Base-by-base conservation (phyloP, 1,140 invertebrate genomes). In the Gonatopus flavifemur region DNA sequence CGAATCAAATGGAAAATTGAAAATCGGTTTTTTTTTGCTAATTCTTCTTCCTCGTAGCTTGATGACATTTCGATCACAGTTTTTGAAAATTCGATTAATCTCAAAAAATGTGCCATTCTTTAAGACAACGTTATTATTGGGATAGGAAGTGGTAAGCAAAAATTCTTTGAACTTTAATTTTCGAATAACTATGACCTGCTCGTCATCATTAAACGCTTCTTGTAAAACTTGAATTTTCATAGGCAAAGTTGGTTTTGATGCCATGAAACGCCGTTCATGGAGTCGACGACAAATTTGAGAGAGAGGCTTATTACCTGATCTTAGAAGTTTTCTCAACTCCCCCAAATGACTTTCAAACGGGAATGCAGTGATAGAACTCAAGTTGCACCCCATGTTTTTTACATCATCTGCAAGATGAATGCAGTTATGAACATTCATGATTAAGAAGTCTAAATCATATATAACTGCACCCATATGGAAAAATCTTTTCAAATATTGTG, bases 291-390 rank as follows among this genome's bases (percentile, higher is more conserved):
- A 28, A 28, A 28, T 28, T 28, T 28, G 25, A 6, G 25, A 6
- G 6, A 28, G 12, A 7, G 25, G 25, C 12, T 28, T 28, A 28
- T 28, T 28, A 28, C 12, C 6, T 7, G 6, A 6, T 7, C 25
- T 6, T 12, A 28, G 6, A 7, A 28, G 12, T 28, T 28, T 28
- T 28, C 12, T 28, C 6, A 28, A 7, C 6, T 25, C 25, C 15
- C 16, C 32, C 16, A 53, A 49, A 16, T 22, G 24, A 50, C 24
- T 57, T 49, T 57, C 51, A 36, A 54, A 52, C 9, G 47, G 42
- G 45, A 54, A 54, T 10, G 42, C 42, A 16, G 37, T 22, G 1
- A 55, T 50, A 1, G 32, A 24, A 47, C 20, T 50, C 12, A 55
- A 18, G n/a, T 10, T 19, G 20, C 42, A 46, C 12, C 47, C 12